phyloP scores from a whole-genome alignment of 2,113 vertebrate species.

The Tylochromis polylepis region DNA sequence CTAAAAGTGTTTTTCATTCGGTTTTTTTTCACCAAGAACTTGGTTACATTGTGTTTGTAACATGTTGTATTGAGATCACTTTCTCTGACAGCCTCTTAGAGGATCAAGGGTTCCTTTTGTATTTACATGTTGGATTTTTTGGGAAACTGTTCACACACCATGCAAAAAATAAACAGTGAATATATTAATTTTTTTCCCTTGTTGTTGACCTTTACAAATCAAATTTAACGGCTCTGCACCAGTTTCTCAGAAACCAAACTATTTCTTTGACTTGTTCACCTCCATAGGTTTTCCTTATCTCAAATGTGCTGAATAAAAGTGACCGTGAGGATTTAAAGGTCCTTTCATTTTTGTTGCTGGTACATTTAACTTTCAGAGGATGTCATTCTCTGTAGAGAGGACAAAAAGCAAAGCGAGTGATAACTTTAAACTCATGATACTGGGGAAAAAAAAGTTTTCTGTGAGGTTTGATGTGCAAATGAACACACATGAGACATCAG shows the following conservation, averaged over 20 bases:
- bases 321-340: background rate
- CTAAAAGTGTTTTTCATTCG: background rate
- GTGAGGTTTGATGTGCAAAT: background rate
- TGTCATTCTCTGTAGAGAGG: background rate
- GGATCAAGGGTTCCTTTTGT: background rate
- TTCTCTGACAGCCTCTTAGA: background rate
- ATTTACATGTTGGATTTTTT: background rate
- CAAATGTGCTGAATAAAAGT: background rate
- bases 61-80: background rate
- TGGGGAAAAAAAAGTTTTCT: background rate
- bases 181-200: accelerated
- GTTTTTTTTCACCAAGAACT: no score
- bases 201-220: background rate
- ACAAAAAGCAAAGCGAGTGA: background rate
- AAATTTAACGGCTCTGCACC: background rate
- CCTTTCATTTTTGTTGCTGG: accelerated
- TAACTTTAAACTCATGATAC: accelerated
- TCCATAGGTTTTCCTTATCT: background rate
- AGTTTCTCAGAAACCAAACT: background rate
- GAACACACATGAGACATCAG: accelerated
- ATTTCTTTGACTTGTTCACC: background rate
- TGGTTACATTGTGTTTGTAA: background rate
- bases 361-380: background rate
- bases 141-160: background rate
- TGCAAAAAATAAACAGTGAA: background rate